Evolutionary conservation across 2,888 invertebrate genomes (phyloP).

Genomic region (Meta bourneti): DNA sequence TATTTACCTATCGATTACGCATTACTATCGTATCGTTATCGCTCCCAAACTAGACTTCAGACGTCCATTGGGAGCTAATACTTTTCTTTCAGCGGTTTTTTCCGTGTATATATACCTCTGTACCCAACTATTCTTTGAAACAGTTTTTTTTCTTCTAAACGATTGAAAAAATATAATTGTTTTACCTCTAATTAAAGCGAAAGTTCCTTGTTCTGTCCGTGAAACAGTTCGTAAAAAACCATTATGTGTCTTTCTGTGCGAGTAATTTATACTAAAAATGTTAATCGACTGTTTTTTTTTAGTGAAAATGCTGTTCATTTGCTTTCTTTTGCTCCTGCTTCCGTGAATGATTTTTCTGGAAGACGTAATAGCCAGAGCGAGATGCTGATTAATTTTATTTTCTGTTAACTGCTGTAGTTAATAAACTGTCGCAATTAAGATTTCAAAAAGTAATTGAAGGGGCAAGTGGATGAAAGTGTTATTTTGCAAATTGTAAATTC

Average conservation of each 20-base stretch:
- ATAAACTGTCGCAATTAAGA: no score
- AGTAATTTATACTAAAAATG: constrained; percentile 63
- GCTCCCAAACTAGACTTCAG: constrained; percentile 60
- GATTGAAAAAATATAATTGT: constrained; percentile 67
- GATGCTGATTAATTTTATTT: no score
- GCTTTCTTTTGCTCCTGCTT: neutral
- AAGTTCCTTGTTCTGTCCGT: constrained; percentile 53
- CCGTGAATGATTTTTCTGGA: neutral
- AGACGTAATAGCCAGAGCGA: neutral
- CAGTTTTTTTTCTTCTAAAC: constrained; percentile 23
- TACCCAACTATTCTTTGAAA: constrained; percentile 34
- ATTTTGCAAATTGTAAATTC: no score
- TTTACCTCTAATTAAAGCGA: constrained; percentile 68
- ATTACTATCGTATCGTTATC: constrained; percentile 74
- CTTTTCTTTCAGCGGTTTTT: constrained; percentile 55
- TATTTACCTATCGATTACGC: constrained; percentile 69
- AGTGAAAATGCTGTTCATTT: neutral
- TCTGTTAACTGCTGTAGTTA: no score
- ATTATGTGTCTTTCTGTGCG: constrained; percentile 28
- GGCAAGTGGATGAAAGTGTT: no score
- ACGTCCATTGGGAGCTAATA: constrained; percentile 44
- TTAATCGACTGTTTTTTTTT: constrained; percentile 53
- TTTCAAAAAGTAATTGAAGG: no score
- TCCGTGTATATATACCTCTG: constrained; percentile 14
- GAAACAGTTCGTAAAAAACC: constrained; percentile 55